Evolutionary conservation across 1,140 invertebrate genomes (phyloP).

Genomic region (Neoseiulus cucumeris): DNA sequence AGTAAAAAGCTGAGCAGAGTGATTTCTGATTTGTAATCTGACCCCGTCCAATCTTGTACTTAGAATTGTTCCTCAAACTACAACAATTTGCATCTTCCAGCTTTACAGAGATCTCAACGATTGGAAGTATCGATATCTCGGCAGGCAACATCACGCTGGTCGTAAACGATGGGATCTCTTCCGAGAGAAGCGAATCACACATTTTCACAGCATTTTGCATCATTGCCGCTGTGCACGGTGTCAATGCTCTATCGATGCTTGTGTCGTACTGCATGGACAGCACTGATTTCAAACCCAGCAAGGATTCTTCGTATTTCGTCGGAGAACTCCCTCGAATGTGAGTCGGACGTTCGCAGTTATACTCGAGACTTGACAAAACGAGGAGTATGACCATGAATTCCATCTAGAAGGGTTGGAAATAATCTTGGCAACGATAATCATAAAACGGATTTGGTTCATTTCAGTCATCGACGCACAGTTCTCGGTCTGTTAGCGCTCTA

Average conservation of each 20-base stretch:
- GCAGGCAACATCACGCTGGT: background rate
- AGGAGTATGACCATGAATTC: background rate
- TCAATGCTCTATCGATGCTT: background rate
- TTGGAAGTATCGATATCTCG: background rate
- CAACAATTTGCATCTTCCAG: background rate
- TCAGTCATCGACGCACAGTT: background rate
- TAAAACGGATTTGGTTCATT: background rate
- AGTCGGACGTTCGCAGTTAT: background rate
- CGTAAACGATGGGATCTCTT: background rate
- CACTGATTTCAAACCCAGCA: background rate
- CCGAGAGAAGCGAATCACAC: background rate
- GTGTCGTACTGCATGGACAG: background rate
- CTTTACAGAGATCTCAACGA: background rate
- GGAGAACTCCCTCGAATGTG: background rate
- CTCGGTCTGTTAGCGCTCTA: background rate
- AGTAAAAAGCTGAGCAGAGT: background rate
- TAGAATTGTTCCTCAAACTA: background rate
- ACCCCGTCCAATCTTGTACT: background rate
- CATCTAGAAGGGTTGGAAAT: background rate
- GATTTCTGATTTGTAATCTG: background rate
- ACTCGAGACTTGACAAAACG: background rate
- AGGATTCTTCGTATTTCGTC: background rate
- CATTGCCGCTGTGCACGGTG: background rate
- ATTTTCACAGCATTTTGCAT: background rate
- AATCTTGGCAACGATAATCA: background rate